Evolutionary conservation across 2,888 invertebrate genomes (phyloP), one percentile per base, ranked within the genome.

Genomic region (Tetrapedia diversipes): DNA sequence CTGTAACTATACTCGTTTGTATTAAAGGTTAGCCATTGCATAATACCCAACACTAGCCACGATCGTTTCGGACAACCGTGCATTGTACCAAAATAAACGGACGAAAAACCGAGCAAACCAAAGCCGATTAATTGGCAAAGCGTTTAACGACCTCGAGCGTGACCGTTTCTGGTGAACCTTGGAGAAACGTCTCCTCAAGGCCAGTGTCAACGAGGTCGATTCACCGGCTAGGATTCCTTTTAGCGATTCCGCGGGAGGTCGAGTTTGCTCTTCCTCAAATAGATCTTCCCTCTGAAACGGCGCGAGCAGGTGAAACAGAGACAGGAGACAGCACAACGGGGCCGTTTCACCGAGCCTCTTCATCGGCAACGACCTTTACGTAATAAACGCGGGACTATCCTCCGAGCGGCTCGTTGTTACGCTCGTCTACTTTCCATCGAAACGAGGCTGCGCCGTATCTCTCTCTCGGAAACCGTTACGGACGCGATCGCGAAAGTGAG

Each of bases 311-410:
- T 3, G 0, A 45, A 22, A 51, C 68, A 68, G 29, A 45, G 49
- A 4, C 14, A 32, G 27, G 54, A 63, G 22, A 45, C n/a, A 51
- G 34, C 49, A 45, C 47, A 39, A 29, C 43, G 59, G 37, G 27
- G 68, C 19, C 79, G 69, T 83, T 82, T 82, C 82, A 81, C 75
- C 64, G 71, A 72, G 69, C 22, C 80, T 84, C 83, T 78, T 81
- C 84, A 75, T 86, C 83, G 82, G 79, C 82, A 79, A 82, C 86
- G 88, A 88, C 87, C 89, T 89, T 88, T 89, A 87, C 87, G 86
- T 87, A 89, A 89, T 76, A 79, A 70, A 49, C 72, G 60, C 76
- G 78, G 61, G 74, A 34, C 66, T 67, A 68, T 77, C 61, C 67
- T 43, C 69, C 79, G 69, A n/a, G n/a, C 61, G 67, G 80, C 64